Evolutionary conservation across 2,797 vertebrate genomes (phyloP), one percentile per base, ranked within the genome.

Genomic region (Enteromius argenteus): DNA sequence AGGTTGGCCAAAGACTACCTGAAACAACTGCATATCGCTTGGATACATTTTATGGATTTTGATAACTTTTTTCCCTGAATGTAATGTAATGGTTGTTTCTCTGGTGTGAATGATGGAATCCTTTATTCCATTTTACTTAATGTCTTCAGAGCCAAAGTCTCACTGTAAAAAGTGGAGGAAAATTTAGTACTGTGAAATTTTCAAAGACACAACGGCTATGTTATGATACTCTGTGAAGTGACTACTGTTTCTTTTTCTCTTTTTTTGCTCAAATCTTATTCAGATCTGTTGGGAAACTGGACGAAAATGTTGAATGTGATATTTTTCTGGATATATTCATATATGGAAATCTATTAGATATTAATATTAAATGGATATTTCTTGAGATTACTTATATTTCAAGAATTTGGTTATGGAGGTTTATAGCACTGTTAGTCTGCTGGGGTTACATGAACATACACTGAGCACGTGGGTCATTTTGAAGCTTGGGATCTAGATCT

Each of bases 91-190:
- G 42, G 82, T 73, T 75, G 80, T 87, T 85, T 62, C 68, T 83
- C 68, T 46, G 79, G 69, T 49, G 32, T 69, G 51, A 86, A 82
- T 56, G 53, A 75, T 73, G 58, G 35, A 77, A 78, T 53, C 30
- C 42, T 75, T 62, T 35, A 56, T 87, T 84, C 42, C 66, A 58
- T 58, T 74, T 86, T 58, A 79, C 73, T 86, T 32, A 62, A 68
- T 58, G 85, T 85, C 80, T 86, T 85, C 77, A 88, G 85, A 87
- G 74, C 87, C 87, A 87, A 88, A 90, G 86, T 76, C 84, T 83
- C 79, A 83, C 69, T 84, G 72, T 83, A 78, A 85, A 60, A 85
- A 58, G 56, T 74, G 35, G 32, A 79, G 84, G 30, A 81, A 75
- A 51, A 73, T 83, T 78, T 77, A 84, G 72, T 90, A 79, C 80